These are phyloP conservation scores for Siniperca undulata DNA, from an alignment of 2,797 vertebrate genomes.

Conservation along the genomic window DNA sequence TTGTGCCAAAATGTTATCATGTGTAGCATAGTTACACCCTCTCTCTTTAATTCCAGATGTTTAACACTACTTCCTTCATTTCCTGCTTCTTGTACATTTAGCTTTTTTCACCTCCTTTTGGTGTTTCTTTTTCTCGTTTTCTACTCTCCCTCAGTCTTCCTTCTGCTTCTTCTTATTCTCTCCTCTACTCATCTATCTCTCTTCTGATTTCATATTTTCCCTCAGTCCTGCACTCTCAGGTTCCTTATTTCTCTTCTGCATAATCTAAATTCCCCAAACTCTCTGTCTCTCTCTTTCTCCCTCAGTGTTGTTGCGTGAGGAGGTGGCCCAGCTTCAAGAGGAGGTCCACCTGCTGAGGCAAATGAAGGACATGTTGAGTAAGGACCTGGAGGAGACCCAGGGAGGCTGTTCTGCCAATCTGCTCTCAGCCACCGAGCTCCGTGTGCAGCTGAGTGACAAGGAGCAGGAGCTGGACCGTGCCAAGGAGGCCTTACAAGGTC, in stretches of 20 bases:
- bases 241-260: slow-evolving; percentile 23
- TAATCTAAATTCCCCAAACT: slow-evolving; percentile 38
- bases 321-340: slow-evolving; percentile 96
- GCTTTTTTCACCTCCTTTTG: neutral
- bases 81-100: neutral
- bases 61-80: slow-evolving; percentile 2
- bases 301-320: slow-evolving; percentile 88
- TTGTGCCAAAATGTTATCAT: slow-evolving; percentile 27
- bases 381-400: slow-evolving; percentile 94
- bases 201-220: neutral
- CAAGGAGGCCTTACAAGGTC: slow-evolving; percentile 97
- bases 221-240: neutral
- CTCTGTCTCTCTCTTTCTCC: slow-evolving; percentile 29
- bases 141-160: neutral
- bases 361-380: slow-evolving; percentile 98
- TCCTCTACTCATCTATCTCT: neutral
- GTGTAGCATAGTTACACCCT: slow-evolving; percentile 22
- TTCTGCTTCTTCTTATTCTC: neutral
- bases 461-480: slow-evolving; percentile 96
- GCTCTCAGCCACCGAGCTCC: slow-evolving; percentile 94
- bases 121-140: neutral
- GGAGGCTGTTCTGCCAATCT: slow-evolving; percentile 91
- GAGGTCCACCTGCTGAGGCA: slow-evolving; percentile 95
- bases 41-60: slow-evolving; percentile 16
- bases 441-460: slow-evolving; percentile 95